Base-by-base conservation (phyloP, 2,113 vertebrate species). In the Pseudopodoces humilis region DNA sequence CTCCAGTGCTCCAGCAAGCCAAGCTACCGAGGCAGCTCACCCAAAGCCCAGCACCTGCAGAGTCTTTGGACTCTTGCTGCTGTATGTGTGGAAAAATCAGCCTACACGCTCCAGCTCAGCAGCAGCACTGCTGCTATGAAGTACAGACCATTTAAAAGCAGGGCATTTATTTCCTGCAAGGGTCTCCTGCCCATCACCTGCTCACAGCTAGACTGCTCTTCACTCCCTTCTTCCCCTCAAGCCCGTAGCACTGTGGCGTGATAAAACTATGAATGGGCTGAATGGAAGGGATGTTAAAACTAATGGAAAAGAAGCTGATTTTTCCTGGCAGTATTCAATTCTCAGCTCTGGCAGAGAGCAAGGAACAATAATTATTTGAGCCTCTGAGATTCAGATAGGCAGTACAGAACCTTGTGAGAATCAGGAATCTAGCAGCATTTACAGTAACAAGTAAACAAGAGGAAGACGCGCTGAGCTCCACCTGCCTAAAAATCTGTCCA, bases 231-330 rank as follows among this genome's bases (percentile, higher is more conserved):
- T 56, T 89, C 35, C 7, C 13, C 22, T 58, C 47, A 55, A 44
- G 31, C 39, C 56, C 0, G 0, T 27, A 67, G 33, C 39, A 15
- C 27, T 0, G 0, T 33, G 43, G 13, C 1, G 1, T 70, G 50
- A 60, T 78, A 63, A 75, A 83, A 81, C 16, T 27, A 7, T 22
- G 60, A 90, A 86, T 14, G 41, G 10, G 6, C 28, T 47, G 47
- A 19, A 37, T 52, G 30, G 53, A 75, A 83, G 16, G 6, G 13
- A 18, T 67, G 53, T 53, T 71, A 46, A 94, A 91, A 88, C 24
- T 55, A 68, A 63, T 74, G 20, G 24, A 83, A 92, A 89, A 5
- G 3, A 46, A 84, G 53, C 28, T 49, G 53, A 60, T 68, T 88
- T 92, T 94, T 75, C 39, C 68, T 78, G 53, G 44, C 46, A 65